Percentiles rank a stretch among this genome's conserved stretches.
These are phyloP conservation scores for Hippocampus barbouri DNA, from an alignment of 2,113 vertebrate species.

Conservation along the genomic window DNA sequence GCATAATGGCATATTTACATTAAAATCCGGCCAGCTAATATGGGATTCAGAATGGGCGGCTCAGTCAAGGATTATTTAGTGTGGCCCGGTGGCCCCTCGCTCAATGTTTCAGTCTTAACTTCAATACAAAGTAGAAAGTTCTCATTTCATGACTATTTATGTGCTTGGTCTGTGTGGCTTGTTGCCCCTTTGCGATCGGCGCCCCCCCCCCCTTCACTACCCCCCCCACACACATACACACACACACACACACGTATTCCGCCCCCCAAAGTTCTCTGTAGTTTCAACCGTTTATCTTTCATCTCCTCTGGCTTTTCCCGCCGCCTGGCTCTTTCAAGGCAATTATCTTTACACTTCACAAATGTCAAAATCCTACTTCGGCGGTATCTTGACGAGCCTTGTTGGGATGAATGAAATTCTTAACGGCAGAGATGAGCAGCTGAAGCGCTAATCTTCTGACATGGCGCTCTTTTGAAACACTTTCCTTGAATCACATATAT, in stretches of 20 bases:
- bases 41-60: slow-evolving; percentile 97
- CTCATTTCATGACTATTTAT: slow-evolving; percentile 98
- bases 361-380: slow-evolving; percentile 64
- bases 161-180: slow-evolving; percentile 77
- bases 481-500: slow-evolving; percentile 67
- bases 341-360: slow-evolving; percentile 75
- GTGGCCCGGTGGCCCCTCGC: slow-evolving; percentile 95
- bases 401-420: slow-evolving; percentile 72
- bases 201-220: slow-evolving; percentile 50
- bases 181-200: slow-evolving; percentile 67
- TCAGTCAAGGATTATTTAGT: slow-evolving; percentile 99
- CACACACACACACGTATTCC: slow-evolving; percentile 15
- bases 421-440: slow-evolving; percentile 60
- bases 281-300: slow-evolving; percentile 78
- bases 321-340: slow-evolving; percentile 72
- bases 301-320: slow-evolving; percentile 69
- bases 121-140: slow-evolving; percentile 97
- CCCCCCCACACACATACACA: background rate
- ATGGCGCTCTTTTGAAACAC: slow-evolving; percentile 52
- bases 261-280: slow-evolving; percentile 71
- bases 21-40: slow-evolving; percentile 99
- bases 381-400: slow-evolving; percentile 62
- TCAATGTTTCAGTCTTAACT: slow-evolving; percentile 88
- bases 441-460: slow-evolving; percentile 48
- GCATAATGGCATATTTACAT: slow-evolving; percentile 99